These are phyloP conservation scores for Taenioides sp. DNA, from an alignment of 2,797 vertebrate species.

Conservation along the genomic window DNA sequence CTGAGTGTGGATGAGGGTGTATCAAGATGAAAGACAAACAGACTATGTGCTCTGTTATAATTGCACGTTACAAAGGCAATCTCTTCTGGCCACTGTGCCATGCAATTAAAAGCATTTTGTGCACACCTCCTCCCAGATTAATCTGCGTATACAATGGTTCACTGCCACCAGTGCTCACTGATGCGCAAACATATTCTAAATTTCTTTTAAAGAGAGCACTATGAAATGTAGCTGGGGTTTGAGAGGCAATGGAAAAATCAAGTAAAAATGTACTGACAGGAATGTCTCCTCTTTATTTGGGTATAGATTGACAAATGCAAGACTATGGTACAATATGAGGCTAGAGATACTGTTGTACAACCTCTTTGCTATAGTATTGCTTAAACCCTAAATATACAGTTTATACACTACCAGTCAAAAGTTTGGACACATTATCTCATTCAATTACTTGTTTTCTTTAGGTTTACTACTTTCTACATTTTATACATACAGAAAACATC, in stretches of 20 bases:
- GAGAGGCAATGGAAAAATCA: neutral
- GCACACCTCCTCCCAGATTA: constrained; percentile 7
- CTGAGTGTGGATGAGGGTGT: neutral
- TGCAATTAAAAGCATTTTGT: constrained; percentile 12
- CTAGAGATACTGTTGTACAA: too few relatives aligned
- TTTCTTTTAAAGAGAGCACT: neutral
- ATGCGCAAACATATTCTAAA: neutral
- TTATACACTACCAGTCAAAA: too few relatives aligned
- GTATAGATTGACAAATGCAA: neutral
- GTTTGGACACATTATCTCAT: too few relatives aligned
- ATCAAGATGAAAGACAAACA: constrained; percentile 12
- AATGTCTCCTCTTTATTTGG: neutral
- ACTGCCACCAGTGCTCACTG: neutral
- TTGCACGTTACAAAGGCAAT: constrained; percentile 4
- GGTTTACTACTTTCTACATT: too few relatives aligned
- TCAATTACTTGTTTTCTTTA: too few relatives aligned
- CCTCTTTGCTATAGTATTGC: too few relatives aligned
- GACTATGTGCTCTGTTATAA: constrained; percentile 7
- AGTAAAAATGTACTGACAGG: too few relatives aligned
- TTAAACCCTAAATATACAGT: too few relatives aligned
- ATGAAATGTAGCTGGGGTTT: neutral
- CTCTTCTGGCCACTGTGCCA: neutral
- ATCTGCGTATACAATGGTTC: constrained; percentile 1
- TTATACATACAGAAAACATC: too few relatives aligned
- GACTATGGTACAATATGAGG: neutral